phyloP scores from a whole-genome alignment of 2,113 vertebrate species.

The Ceyx cyanopectus region DNA sequence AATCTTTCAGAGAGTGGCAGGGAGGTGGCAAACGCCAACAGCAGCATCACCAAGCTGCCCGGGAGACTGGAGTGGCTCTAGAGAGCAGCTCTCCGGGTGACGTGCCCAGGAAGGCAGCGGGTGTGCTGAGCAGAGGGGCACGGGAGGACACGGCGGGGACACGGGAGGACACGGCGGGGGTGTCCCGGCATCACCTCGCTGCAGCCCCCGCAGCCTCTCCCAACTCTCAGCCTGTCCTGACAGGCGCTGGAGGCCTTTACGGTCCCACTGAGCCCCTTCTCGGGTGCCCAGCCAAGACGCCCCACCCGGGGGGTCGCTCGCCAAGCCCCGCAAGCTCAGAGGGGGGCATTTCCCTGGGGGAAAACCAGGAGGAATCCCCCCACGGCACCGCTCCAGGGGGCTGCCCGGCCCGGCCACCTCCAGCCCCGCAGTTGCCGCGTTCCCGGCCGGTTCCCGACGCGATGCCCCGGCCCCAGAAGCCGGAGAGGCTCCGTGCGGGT shows the following conservation, averaged over 20 bases:
- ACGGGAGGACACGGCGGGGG: background rate
- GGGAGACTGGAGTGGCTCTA: fast-evolving
- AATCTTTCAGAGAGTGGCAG: background rate
- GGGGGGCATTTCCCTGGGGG: background rate
- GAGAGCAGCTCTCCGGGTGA: background rate
- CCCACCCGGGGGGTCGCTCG: no score
- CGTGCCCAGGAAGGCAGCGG: fast-evolving
- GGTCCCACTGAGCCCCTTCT: background rate
- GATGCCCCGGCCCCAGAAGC: background rate
- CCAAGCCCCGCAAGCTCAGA: background rate
- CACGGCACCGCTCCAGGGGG: background rate
- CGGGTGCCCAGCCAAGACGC: fast-evolving
- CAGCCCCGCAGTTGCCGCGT: background rate
- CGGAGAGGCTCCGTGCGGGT: background rate
- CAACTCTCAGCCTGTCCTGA: no score
- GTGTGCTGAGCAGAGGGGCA: background rate
- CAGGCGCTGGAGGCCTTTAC: background rate
- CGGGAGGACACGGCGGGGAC: background rate
- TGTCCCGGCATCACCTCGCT: background rate
- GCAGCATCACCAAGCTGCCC: fast-evolving
- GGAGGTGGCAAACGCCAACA: fast-evolving
- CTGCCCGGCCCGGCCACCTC: background rate
- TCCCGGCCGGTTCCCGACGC: background rate
- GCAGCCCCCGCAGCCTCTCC: background rate
- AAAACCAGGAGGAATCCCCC: background rate